Evolutionary conservation across 2,888 invertebrate species (phyloP).

Genomic region (Andrena praecox): DNA sequence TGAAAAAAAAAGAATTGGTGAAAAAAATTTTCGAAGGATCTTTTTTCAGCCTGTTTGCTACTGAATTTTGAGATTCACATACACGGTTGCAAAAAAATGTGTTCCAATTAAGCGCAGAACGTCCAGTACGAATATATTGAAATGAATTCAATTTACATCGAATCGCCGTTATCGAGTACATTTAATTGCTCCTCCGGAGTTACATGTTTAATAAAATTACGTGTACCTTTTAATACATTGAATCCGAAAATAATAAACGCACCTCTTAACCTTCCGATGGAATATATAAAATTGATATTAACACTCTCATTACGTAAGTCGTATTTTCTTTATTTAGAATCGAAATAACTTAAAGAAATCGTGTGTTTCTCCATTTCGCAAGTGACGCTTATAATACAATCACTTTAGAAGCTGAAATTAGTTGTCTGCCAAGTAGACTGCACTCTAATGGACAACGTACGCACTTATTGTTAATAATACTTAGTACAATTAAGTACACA

Average conservation of each 20-base stretch:
- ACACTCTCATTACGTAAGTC: slow-evolving; percentile 57
- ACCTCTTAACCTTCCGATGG: slow-evolving; percentile 50
- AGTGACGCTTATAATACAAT: slow-evolving; percentile 35
- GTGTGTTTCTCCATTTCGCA: slow-evolving; percentile 14
- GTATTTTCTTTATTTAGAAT: slow-evolving; percentile 55
- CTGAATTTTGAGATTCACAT: slow-evolving; percentile 11
- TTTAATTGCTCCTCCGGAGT: slow-evolving; percentile 5
- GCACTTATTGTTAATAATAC: slow-evolving; percentile 58
- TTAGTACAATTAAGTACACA: slow-evolving; percentile 37
- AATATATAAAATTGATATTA: slow-evolving; percentile 51
- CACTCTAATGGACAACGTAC: slow-evolving; percentile 39
- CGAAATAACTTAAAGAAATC: slow-evolving; percentile 33
- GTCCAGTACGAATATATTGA: slow-evolving; percentile 5
- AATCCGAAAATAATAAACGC: slow-evolving; percentile 36
- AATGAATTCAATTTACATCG: slow-evolving; percentile 24
- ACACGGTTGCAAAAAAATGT: slow-evolving; percentile 7
- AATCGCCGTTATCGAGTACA: slow-evolving; percentile 12
- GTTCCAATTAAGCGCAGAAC: slow-evolving; percentile 3
- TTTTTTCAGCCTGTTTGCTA: neutral
- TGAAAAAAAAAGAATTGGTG: neutral
- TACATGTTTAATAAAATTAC: slow-evolving; percentile 12
- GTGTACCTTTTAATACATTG: slow-evolving; percentile 2
- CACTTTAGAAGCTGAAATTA: slow-evolving; percentile 32
- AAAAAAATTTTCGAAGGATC: neutral
- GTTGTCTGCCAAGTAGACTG: slow-evolving; percentile 35